These are phyloP conservation scores for Manis javanica DNA, from an alignment of 2,797 vertebrate genomes.

Conservation along the genomic window DNA sequence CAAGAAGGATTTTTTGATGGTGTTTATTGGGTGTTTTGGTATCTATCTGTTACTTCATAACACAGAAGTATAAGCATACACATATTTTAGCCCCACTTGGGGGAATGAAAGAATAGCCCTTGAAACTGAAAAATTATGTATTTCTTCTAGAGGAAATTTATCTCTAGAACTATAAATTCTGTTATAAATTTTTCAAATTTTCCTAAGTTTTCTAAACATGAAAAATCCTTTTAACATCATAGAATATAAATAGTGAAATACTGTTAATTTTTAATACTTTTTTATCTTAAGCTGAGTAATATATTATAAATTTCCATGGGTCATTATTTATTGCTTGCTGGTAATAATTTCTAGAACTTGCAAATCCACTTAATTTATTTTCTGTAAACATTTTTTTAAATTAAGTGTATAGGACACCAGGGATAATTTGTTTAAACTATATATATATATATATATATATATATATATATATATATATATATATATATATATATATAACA, in stretches of 20 bases:
- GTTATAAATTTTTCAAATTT: not conserved
- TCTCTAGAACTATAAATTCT: not conserved
- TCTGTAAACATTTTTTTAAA: not conserved
- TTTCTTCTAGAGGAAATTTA: not conserved
- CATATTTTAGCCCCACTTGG: not conserved
- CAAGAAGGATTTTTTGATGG: not conserved
- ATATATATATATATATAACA: too few species aligned
- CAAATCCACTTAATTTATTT: not conserved
- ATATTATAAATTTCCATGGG: not conserved
- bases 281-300: not conserved
- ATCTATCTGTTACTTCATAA: not conserved
- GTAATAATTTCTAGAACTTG: not conserved
- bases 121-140: not conserved
- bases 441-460: not conserved
- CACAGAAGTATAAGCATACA: not conserved
- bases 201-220: not conserved
- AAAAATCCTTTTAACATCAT: not conserved
- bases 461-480: too few species aligned
- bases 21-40: not conserved
- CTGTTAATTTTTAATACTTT: not conserved
- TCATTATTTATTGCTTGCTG: not conserved
- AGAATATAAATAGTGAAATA: not conserved
- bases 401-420: not conserved
- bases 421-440: not conserved
- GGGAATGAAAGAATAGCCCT: not conserved